Percentiles rank a stretch among this genome's conserved stretches.
These are phyloP conservation scores for Dysidea cf. avara DNA, from an alignment of 37 sponge, comb jelly and placozoan species.

Conservation along the genomic window DNA sequence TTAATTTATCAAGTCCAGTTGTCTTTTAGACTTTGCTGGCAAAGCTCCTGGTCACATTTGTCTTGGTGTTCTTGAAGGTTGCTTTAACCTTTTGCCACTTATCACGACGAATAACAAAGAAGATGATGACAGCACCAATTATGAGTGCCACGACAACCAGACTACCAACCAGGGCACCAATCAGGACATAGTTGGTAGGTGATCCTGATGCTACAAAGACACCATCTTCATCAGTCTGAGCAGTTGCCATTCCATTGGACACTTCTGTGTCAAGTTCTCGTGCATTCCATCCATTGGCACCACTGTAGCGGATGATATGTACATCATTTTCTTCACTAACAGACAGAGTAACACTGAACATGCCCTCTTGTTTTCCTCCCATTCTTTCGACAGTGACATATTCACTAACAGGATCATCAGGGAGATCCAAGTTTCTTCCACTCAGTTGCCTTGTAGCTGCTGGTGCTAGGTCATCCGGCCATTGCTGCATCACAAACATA, in stretches of 20 bases:
- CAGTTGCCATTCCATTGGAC: constrained; percentile 31
- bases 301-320: constrained; percentile 32
- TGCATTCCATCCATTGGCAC: constrained; percentile 20
- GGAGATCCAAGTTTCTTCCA: background rate
- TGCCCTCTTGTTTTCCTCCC: no score
- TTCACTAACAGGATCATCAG: constrained; percentile 12
- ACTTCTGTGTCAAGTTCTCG: constrained; percentile 27
- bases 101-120: constrained; percentile 50
- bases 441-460: background rate
- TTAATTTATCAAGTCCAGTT: background rate
- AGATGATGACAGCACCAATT: constrained; percentile 20
- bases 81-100: constrained; percentile 41
- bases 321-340: background rate
- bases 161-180: constrained; percentile 33
- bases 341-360: constrained; percentile 1
- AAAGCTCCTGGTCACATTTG: constrained; percentile 64
- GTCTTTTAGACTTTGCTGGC: constrained; percentile 61
- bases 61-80: constrained; percentile 23
- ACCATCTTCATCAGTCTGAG: constrained; percentile 54
- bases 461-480: background rate
- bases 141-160: constrained; percentile 30
- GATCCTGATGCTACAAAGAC: constrained; percentile 60
- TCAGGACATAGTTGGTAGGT: constrained; percentile 8
- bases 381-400: background rate
- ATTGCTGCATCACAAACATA: background rate